Percentiles rank a stretch among this genome's conserved stretches.
Evolutionary conservation across 2,113 vertebrate genomes (phyloP).

Genomic region (Drymodes brunneopygia): DNA sequence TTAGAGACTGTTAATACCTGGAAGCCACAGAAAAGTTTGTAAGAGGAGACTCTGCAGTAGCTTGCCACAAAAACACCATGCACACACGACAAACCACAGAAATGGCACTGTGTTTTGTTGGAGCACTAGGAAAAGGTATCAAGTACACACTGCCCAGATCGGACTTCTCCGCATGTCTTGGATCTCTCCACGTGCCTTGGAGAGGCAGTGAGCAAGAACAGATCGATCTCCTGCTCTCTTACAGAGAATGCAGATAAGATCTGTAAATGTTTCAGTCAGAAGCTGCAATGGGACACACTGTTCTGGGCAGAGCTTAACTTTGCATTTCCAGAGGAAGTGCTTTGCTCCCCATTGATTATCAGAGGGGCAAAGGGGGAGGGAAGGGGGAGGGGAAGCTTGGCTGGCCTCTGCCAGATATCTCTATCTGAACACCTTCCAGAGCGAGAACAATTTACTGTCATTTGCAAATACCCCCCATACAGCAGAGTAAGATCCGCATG

Average conservation of each 20-base stretch:
- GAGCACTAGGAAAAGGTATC: background rate
- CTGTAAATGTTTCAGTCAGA: background rate
- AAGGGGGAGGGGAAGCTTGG: background rate
- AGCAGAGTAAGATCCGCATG: rapidly evolving
- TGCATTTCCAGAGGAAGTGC: background rate
- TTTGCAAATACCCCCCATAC: background rate
- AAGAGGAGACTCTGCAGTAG: background rate
- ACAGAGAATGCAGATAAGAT: background rate
- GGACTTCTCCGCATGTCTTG: background rate
- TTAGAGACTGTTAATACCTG: background rate
- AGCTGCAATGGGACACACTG: background rate
- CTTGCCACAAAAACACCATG: background rate
- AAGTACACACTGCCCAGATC: background rate
- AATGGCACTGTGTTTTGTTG: background rate
- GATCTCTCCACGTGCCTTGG: background rate
- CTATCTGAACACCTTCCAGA: background rate
- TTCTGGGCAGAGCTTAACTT: background rate
- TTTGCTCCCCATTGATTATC: background rate
- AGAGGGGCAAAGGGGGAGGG: background rate
- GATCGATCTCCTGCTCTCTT: background rate
- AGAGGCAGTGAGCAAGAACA: background rate
- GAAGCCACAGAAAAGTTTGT: background rate
- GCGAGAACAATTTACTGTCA: background rate
- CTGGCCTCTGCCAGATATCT: background rate
- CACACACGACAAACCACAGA: background rate